Evolutionary conservation across 2,797 vertebrate genomes (phyloP).

Genomic region (Eidolon dupreanum): DNA sequence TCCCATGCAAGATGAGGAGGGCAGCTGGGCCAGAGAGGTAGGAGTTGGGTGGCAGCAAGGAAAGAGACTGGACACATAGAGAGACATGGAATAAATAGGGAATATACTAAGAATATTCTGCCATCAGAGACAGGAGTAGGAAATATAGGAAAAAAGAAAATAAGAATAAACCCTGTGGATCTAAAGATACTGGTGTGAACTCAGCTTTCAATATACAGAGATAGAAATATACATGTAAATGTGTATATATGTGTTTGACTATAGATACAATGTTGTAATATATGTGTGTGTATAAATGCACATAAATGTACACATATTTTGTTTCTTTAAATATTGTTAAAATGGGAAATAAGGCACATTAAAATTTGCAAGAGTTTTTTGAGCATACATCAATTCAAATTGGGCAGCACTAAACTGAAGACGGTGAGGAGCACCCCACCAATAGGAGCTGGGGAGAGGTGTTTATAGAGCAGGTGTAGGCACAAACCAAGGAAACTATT

Average conservation of each 20-base stretch:
- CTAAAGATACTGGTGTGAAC: neutral
- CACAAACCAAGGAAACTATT: neutral
- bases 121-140: neutral
- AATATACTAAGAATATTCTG: neutral
- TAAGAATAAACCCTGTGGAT: neutral
- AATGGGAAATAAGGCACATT: neutral
- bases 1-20: neutral
- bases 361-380: neutral
- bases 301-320: neutral
- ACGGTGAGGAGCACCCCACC: neutral
- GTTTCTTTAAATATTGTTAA: neutral
- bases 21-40: neutral
- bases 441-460: neutral
- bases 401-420: too few relatives aligned
- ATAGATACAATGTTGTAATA: neutral
- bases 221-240: neutral
- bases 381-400: neutral
- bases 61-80: fast-evolving
- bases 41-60: neutral
- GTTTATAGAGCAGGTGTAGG: neutral
- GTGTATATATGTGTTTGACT: neutral
- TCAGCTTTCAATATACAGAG: neutral
- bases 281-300: neutral
- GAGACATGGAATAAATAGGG: neutral
- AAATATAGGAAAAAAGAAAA: neutral